These are phyloP conservation scores for Nycticebus coucang DNA, from an alignment of 2,113 vertebrate genomes.

Conservation along the genomic window DNA sequence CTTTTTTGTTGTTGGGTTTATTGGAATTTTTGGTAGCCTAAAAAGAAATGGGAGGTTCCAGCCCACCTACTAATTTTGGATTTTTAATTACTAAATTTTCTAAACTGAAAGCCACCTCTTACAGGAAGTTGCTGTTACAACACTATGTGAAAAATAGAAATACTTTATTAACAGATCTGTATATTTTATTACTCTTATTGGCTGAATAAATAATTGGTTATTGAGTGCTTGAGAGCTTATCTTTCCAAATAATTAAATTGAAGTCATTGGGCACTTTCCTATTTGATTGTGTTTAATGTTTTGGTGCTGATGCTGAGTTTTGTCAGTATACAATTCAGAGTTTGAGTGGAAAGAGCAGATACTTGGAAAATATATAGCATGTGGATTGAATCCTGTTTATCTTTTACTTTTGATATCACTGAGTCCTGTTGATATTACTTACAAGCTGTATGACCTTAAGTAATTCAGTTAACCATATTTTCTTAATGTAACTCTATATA, in stretches of 20 bases:
- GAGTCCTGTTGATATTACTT: no score
- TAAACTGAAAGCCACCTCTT: conserved; percentile 19
- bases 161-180: neutral
- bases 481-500: neutral
- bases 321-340: neutral
- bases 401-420: no score
- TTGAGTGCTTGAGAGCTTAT: neutral
- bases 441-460: neutral
- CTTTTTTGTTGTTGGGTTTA: neutral
- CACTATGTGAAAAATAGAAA: neutral
- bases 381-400: neutral
- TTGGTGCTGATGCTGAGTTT: neutral
- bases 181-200: neutral
- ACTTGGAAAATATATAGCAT: neutral
- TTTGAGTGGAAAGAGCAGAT: neutral
- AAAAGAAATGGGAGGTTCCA: neutral
- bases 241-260: neutral
- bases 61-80: neutral
- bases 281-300: neutral
- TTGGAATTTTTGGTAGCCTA: neutral
- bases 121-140: neutral
- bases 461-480: neutral
- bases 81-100: conserved; percentile 4
- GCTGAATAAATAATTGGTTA: no score
- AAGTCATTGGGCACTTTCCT: neutral